Conservation (phyloP, 1,140 invertebrate species). For the Penaeus indicus region DNA sequence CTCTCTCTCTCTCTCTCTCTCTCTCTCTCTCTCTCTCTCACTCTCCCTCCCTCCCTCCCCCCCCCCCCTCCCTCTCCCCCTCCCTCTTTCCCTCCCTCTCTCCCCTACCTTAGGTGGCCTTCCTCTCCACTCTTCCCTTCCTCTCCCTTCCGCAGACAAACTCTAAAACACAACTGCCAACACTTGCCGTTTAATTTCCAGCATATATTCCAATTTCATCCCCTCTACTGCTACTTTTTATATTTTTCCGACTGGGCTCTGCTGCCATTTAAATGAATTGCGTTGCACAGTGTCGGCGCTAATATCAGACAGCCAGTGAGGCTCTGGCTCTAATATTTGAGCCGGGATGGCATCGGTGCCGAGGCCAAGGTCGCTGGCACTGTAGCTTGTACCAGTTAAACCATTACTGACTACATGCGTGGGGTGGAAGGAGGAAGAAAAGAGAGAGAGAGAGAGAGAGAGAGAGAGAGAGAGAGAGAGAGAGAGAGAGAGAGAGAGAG, state of each 20-base stretch:
- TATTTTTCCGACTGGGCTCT: not conserved
- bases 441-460: too few species aligned
- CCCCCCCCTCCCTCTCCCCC: too few species aligned
- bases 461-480: too few species aligned
- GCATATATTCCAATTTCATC: constrained; percentile 16
- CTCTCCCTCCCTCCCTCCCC: too few species aligned
- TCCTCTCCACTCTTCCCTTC: not conserved
- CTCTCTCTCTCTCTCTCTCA: too few species aligned
- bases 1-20: too few species aligned
- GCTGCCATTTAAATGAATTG: constrained; percentile 24
- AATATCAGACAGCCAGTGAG: constrained; percentile 3
- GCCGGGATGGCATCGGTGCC: constrained; percentile 6
- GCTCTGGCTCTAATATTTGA: constrained; percentile 18
- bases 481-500: too few species aligned
- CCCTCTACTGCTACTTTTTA: constrained; percentile 2
- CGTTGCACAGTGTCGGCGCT: constrained; percentile 5
- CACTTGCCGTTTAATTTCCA: constrained; percentile 16
- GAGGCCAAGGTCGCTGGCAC: constrained; percentile 16
- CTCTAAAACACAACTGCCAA: constrained; percentile 4
- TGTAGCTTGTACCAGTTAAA: not conserved
- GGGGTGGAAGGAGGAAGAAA: too few species aligned
- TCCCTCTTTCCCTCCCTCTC: too few species aligned
- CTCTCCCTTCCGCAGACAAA: not conserved
- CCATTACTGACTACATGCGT: too few species aligned
- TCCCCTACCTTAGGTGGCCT: too few species aligned